Percentiles rank a stretch among this genome's conserved stretches.
Conservation (phyloP, 2,888 invertebrate species). For the Tineola bisselliella region DNA sequence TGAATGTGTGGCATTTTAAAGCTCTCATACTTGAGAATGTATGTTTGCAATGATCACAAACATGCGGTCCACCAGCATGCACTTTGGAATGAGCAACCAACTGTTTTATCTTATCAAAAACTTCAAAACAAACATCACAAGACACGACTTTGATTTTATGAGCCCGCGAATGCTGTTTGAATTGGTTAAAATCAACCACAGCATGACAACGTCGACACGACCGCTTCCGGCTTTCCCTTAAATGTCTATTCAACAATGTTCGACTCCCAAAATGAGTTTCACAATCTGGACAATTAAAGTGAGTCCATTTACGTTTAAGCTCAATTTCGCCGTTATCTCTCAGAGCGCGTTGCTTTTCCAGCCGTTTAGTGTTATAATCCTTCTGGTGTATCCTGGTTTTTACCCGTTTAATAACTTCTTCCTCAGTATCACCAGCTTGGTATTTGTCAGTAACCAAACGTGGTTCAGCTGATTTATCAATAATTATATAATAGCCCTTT, state of each 20-base stretch:
- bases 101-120: not conserved
- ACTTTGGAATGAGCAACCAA: not conserved
- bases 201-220: not conserved
- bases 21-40: not conserved
- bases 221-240: not conserved
- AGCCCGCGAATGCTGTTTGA: not conserved
- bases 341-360: not conserved
- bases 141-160: not conserved
- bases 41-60: not conserved
- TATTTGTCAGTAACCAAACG: not conserved
- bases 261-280: not conserved
- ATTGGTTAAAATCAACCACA: not conserved
- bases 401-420: not conserved
- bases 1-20: not conserved
- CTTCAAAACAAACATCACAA: not conserved
- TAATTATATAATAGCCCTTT: not conserved
- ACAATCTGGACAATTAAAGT: conserved; percentile 9
- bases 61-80: not conserved
- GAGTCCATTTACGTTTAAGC: not conserved
- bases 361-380: not conserved
- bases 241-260: not conserved
- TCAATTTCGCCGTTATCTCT: not conserved
- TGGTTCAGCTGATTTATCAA: not conserved
- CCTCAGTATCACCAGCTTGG: not conserved
- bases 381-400: not conserved